Conservation (phyloP, 2,888 invertebrate genomes). For the Eledone cirrhosa region DNA sequence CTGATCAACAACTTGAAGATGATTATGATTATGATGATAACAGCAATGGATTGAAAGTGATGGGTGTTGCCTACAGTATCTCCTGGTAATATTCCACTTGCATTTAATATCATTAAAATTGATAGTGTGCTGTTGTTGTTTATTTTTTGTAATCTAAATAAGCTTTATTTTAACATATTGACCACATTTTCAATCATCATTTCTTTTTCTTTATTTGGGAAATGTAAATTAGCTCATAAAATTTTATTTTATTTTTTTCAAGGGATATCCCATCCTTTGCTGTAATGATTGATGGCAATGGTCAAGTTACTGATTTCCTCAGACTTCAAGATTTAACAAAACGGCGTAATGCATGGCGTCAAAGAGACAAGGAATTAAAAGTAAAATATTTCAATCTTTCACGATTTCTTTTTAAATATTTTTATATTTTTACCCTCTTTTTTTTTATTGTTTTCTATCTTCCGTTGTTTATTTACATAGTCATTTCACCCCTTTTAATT, state of each 20-base stretch:
- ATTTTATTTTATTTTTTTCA: slow-evolving; percentile 5
- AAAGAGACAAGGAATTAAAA: slow-evolving; percentile 75
- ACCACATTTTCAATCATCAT: not conserved
- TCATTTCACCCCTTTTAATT: slow-evolving; percentile 26
- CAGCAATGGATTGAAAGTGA: slow-evolving; percentile 81
- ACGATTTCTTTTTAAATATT: not conserved
- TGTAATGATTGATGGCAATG: slow-evolving; percentile 86
- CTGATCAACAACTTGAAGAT: slow-evolving; percentile 78
- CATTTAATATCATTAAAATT: no score
- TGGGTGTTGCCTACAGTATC: slow-evolving; percentile 80
- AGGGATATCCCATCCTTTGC: slow-evolving; percentile 80
- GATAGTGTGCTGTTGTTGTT: no score
- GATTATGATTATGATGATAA: slow-evolving; percentile 83
- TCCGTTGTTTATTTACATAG: not conserved
- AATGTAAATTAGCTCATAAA: not conserved
- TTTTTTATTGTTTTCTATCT: not conserved
- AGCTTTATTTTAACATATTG: no score
- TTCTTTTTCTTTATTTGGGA: not conserved
- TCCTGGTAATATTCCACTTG: slow-evolving; percentile 44
- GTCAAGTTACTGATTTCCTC: slow-evolving; percentile 90
- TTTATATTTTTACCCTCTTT: not conserved
- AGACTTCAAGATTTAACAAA: slow-evolving; percentile 86
- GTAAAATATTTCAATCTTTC: slow-evolving; percentile 37
- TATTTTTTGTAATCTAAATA: no score
- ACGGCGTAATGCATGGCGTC: slow-evolving; percentile 78